Evolutionary conservation across 2,888 invertebrate species (phyloP), one percentile per base, ranked within the genome.

Genomic region (Phania funesta): DNA sequence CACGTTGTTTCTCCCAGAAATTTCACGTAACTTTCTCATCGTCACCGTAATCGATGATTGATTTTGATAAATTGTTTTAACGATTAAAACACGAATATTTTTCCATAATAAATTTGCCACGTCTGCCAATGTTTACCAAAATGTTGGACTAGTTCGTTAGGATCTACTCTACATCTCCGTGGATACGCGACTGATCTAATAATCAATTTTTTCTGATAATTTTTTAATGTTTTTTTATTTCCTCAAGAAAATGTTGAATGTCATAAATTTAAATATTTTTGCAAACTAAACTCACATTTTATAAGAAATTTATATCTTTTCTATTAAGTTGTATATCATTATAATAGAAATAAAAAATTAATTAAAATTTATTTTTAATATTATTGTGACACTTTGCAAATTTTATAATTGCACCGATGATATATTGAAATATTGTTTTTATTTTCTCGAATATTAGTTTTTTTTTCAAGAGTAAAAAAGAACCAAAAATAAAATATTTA

Each of bases 361-460:
- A 20, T 41, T 56, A 46, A 32, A 38, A 9, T 26, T 68, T 68
- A 11, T n/a, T 44, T 58, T 60, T 50, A 16, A 67, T 60, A 44
- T 41, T 46, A 70, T 48, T 35, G 48, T 56, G 38, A 56, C 64
- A 77, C 35, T n/a, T 32, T 70, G 71, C 50, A 71, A 64, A n/a
- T 58, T 79, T 65, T 79, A 50, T 67, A 73, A 73, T 79, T 78
- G 52, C 41, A 50, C 13, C 20, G 65, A 44, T 79, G 58, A 71
- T 73, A 65, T 58, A 73, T 67, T 73, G 35, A 65, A 50, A 65
- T 65, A 65, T 58, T 32, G 50, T 8, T 58, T 41, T 65, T 50
- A 16, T 62, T 41, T n/a, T 3, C 32, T 4, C 4, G 41, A 18
- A 13, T 16, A 24, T 29, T 20, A 26, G 52, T n/a, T 24, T 16